phyloP scores from a whole-genome alignment of 1,140 invertebrate species.

The Paralvinella palmiformis region DNA sequence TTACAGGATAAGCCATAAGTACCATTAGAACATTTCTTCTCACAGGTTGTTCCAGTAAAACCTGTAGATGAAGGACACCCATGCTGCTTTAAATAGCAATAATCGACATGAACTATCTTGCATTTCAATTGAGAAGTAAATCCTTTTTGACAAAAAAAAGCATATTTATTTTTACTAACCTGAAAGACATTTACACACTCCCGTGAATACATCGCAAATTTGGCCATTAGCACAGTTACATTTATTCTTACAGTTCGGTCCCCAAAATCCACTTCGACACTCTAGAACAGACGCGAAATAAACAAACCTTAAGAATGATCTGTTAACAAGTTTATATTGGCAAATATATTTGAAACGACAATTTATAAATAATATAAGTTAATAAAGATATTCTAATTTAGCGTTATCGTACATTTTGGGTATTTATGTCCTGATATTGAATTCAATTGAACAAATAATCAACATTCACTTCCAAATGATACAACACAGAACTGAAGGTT shows the following conservation, averaged over 20 bases:
- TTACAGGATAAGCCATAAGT: conserved; percentile 45
- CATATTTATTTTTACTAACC: conserved; percentile 57
- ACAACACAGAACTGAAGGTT: no score
- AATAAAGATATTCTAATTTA: no score
- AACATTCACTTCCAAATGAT: no score
- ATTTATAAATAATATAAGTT: no score
- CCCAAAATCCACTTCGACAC: conserved; percentile 47
- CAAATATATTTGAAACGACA: no score
- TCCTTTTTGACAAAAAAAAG: not conserved
- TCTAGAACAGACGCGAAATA: no score
- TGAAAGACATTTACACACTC: conserved; percentile 77
- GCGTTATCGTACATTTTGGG: no score
- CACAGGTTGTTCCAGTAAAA: conserved; percentile 29
- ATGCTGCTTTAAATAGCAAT: not conserved
- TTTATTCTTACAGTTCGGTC: conserved; percentile 62
- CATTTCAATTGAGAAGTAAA: not conserved
- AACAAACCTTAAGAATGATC: no score
- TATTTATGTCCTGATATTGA: no score
- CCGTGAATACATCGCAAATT: conserved; percentile 75
- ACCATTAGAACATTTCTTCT: conserved; percentile 43
- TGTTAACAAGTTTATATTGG: no score
- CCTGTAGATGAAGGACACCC: not conserved
- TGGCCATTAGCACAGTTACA: conserved; percentile 75
- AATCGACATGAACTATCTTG: not conserved
- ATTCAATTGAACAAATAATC: no score